Base-by-base conservation (phyloP, 2,888 invertebrate species). In the Himalopsyche japonica region DNA sequence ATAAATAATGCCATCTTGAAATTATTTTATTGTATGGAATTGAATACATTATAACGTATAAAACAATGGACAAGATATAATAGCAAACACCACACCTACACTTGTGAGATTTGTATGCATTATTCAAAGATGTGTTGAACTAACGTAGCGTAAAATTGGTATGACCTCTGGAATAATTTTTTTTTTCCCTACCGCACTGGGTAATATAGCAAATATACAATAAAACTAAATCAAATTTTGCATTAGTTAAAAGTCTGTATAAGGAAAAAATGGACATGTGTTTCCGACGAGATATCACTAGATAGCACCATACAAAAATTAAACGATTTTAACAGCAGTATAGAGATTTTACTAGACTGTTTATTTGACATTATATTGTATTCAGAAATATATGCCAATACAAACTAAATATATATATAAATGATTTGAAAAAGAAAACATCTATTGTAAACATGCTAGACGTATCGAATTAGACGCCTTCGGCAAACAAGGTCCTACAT, bases 81-180 rank as follows among this genome's bases (percentile, higher is more conserved):
- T 64, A 49, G 70, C 37, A 20, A 20, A 30, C 24, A 47, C 77
- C 24, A 49, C 64, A 70, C 64, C 80, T 48, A 34, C 79, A 76
- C 79, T 76, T 70, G 84, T 32, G 48, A 82, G 82, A 85, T 83
- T 81, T 32, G 79, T 48, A 64, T 82, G 84, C 79, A 80, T 76
- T 79, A 80, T 70, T 47, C 80, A 79, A 57, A 80, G 83, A 86
- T 84, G 81, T 81, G 82, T 82, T 80, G 86, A 78, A 82, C 84
- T 78, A 86, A 78, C 86, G 86, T 82, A 80, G 80, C 82, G 83
- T 82, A 84, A 86, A 86, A 84, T 86, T 84, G 82, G 57, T 83
- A 82, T 86, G 86, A 86, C 86, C 86, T 84, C 84, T 80, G 80
- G 37, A 34, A 77, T 77, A 77, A 70, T 70, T 70, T 70, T 70